These are phyloP conservation scores for Cheilosia variabilis DNA, from an alignment of 2,888 invertebrate species.

Conservation along the genomic window DNA sequence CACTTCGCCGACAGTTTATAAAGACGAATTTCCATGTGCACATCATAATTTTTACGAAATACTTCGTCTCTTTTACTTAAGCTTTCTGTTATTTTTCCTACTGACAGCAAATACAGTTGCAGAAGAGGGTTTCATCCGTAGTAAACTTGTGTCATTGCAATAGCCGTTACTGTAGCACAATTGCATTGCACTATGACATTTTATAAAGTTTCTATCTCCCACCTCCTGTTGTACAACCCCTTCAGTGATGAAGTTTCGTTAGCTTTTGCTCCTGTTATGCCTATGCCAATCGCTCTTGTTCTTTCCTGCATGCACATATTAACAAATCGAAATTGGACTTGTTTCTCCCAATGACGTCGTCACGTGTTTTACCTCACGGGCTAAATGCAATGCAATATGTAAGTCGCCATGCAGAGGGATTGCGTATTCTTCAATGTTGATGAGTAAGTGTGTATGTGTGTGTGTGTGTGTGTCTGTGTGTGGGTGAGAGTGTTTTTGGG, in stretches of 20 bases:
- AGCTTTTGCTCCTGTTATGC: not conserved
- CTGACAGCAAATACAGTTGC: no score
- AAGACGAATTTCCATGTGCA: no score
- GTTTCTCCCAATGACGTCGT: conserved; percentile 7
- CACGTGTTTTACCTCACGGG: not conserved
- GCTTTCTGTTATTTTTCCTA: no score
- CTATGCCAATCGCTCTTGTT: not conserved
- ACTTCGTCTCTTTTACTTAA: no score
- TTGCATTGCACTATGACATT: not conserved
- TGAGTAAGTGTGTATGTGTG: not conserved
- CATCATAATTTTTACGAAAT: no score
- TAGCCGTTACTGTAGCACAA: conserved; percentile 6
- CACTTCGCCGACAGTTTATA: no score
- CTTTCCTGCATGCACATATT: not conserved
- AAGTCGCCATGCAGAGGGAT: not conserved
- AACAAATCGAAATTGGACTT: not conserved
- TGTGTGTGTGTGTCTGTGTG: not conserved
- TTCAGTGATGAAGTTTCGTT: no score
- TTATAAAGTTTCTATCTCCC: no score
- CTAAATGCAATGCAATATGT: not conserved
- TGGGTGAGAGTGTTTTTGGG: not conserved
- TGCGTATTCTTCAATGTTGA: not conserved
- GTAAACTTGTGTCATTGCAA: not conserved
- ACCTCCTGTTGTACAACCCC: no score
- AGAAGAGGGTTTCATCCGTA: no score